These are phyloP conservation scores for Meiosimyza platycephala DNA, from an alignment of 2,888 invertebrate genomes.

Conservation along the genomic window DNA sequence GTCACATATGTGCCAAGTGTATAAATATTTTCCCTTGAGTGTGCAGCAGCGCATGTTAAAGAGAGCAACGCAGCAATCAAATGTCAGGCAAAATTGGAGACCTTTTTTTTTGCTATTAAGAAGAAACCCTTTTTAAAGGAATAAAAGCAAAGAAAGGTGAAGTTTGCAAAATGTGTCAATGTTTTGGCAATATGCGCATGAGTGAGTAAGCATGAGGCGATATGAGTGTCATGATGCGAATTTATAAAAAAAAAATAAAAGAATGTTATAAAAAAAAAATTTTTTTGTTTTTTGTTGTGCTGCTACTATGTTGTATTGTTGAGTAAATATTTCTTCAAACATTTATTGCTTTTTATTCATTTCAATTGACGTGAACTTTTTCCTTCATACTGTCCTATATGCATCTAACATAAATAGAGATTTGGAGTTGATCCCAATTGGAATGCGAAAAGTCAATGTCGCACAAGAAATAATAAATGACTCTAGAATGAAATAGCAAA, in stretches of 20 bases:
- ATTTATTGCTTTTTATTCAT: constrained; percentile 21
- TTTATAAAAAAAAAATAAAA: constrained; percentile 4
- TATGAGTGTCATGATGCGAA: constrained; percentile 9
- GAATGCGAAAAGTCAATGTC: no score
- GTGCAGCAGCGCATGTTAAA: neutral
- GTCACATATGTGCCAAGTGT: neutral
- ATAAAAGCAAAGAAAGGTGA: neutral
- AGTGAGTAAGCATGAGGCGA: neutral
- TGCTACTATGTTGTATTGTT: neutral
- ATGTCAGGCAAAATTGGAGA: neutral
- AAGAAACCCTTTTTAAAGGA: neutral
- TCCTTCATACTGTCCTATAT: neutral
- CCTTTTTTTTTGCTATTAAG: neutral
- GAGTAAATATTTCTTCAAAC: constrained; percentile 19
- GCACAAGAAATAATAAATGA: no score
- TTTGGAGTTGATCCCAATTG: neutral
- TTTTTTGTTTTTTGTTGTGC: neutral
- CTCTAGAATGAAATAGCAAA: no score
- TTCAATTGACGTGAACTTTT: neutral
- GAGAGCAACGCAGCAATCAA: neutral
- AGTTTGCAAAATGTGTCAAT: constrained; percentile 11
- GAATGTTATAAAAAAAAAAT: neutral
- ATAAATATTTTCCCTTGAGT: constrained; percentile 3
- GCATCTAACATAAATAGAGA: neutral
- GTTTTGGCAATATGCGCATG: neutral